phyloP scores from a whole-genome alignment of 2,888 invertebrate species.

The Arge pagana region DNA sequence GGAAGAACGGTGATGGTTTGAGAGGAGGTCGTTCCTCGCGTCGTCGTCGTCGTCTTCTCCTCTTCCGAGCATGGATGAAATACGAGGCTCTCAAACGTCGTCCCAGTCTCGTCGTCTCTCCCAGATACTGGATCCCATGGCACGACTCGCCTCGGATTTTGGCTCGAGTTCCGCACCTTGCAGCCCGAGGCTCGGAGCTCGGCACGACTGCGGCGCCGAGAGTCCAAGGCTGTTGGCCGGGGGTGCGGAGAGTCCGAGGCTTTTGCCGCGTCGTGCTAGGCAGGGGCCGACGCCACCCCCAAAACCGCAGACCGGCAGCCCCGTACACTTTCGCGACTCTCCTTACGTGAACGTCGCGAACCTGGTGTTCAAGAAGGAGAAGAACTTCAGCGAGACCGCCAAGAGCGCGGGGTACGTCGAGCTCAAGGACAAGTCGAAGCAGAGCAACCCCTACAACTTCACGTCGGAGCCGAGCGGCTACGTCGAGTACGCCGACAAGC shows the following conservation, averaged over 20 bases:
- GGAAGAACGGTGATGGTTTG: conserved; percentile 1
- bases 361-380: conserved; percentile 50
- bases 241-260: conserved; percentile 72
- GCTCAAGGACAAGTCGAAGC: conserved; percentile 44
- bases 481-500: conserved; percentile 50
- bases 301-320: conserved; percentile 54
- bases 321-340: conserved; percentile 44
- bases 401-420: conserved; percentile 51
- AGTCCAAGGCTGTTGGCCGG: conserved; percentile 50
- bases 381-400: conserved; percentile 45
- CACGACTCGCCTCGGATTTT: conserved; percentile 65
- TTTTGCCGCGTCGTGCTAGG: conserved; percentile 64
- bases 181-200: conserved; percentile 51
- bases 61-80: conserved; percentile 50
- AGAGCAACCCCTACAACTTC: conserved; percentile 49
- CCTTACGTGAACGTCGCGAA: conserved; percentile 53
- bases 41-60: background rate
- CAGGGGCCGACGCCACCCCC: conserved; percentile 59
- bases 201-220: conserved; percentile 28
- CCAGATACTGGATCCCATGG: conserved; percentile 82
- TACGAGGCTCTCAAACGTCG: conserved; percentile 61
- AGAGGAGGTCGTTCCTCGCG: conserved; percentile 6
- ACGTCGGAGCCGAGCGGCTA: conserved; percentile 54
- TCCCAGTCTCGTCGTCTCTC: conserved; percentile 80
- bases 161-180: conserved; percentile 63